Evolutionary conservation across 2,888 invertebrate species (phyloP).

Genomic region (Mythimna loreyi): DNA sequence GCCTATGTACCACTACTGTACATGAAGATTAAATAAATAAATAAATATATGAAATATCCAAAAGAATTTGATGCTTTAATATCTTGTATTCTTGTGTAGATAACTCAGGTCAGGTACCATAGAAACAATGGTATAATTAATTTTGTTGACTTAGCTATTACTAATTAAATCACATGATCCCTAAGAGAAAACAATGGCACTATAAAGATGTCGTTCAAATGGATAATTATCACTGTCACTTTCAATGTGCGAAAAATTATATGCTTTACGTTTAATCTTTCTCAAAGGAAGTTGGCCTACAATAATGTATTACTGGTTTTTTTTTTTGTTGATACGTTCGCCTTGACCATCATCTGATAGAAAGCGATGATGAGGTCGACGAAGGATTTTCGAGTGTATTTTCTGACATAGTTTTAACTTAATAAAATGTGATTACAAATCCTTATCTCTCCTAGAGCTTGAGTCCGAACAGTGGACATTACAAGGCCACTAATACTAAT

Average conservation of each 20-base stretch:
- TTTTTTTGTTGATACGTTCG: too few species aligned
- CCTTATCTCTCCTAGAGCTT: too few species aligned
- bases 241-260: background rate
- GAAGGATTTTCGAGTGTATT: background rate
- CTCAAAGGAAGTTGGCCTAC: background rate
- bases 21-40: too few species aligned
- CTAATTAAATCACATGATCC: conserved; percentile 3
- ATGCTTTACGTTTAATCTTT: background rate
- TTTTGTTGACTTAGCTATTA: background rate
- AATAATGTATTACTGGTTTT: background rate
- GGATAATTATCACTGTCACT: conserved; percentile 5
- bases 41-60: too few species aligned
- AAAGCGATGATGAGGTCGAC: too few species aligned
- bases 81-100: background rate
- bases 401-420: background rate
- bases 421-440: background rate
- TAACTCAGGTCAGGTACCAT: background rate
- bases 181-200: conserved; percentile 14
- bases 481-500: too few species aligned
- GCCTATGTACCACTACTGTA: too few species aligned
- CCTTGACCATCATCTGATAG: too few species aligned
- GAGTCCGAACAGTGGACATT: too few species aligned
- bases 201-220: conserved; percentile 6
- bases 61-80: background rate
- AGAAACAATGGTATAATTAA: background rate